These are phyloP conservation scores for Burhinus oedicnemus DNA, from an alignment of 2,113 vertebrate genomes.

Conservation along the genomic window DNA sequence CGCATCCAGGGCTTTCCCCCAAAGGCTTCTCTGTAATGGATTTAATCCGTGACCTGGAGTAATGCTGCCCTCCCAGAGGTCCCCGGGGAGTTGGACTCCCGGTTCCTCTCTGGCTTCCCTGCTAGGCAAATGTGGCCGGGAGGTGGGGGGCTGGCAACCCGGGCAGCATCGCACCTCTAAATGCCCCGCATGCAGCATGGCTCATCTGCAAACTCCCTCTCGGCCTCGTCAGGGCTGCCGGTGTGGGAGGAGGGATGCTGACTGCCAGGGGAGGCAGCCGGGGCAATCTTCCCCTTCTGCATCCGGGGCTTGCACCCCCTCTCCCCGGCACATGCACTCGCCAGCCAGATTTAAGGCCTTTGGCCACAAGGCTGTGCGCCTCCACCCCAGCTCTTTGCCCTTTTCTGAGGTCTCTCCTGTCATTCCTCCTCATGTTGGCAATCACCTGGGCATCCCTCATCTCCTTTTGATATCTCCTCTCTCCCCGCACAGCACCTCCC, in stretches of 20 bases:
- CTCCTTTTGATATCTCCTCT: neutral
- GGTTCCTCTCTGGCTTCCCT: neutral
- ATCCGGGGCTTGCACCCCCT: accelerated
- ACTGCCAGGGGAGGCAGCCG: neutral
- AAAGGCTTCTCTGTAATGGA: neutral
- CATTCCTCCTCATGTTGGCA: neutral
- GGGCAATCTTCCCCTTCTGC: neutral
- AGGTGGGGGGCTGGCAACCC: no score
- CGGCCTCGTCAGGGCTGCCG: accelerated
- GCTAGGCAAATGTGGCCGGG: neutral
- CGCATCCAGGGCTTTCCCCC: accelerated
- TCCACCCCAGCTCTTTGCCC: neutral
- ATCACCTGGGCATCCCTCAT: neutral
- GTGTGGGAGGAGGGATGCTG: neutral
- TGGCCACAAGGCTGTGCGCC: neutral
- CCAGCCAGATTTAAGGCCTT: no score
- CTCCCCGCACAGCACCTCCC: neutral
- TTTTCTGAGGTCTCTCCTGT: neutral
- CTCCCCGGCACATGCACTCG: neutral
- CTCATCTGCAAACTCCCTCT: neutral
- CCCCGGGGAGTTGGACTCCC: neutral
- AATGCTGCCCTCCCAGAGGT: neutral
- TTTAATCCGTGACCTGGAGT: neutral
- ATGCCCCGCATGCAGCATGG: neutral
- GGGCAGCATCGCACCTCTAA: accelerated